A percentile compares a stretch with the other conserved stretches of the same genome.
phyloP scores from a whole-genome alignment of 2,113 vertebrate genomes.

The Hassar affinis region DNA sequence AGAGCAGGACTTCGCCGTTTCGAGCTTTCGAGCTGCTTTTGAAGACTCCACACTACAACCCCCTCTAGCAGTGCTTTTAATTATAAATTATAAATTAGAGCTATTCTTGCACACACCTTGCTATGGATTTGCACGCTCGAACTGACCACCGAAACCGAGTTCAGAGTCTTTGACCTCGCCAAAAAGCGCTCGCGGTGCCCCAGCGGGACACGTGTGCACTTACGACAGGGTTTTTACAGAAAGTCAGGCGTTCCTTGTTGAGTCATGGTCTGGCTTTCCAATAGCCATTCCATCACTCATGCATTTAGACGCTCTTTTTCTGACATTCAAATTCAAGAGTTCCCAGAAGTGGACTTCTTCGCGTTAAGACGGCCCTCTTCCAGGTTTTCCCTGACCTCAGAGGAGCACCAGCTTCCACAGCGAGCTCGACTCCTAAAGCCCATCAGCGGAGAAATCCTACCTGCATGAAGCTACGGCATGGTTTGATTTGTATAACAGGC shows the following conservation, averaged over 20 bases:
- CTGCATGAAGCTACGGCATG: not conserved
- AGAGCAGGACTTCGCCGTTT: conserved; percentile 42
- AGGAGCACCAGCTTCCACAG: not conserved
- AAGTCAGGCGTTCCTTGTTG: conserved; percentile 4
- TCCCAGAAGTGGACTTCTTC: not conserved
- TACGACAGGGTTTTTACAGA: conserved; percentile 25
- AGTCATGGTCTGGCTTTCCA: conserved; percentile 16
- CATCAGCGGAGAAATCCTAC: not conserved
- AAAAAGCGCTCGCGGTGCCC: not conserved
- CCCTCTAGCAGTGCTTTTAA: conserved; percentile 6
- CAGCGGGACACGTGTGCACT: not conserved
- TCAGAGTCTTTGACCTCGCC: conserved; percentile 1
- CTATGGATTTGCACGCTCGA: not conserved
- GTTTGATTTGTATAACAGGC: not conserved
- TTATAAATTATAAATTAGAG: conserved; percentile 18
- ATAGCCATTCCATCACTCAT: conserved; percentile 5
- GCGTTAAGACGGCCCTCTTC: not conserved
- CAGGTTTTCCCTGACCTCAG: not conserved
- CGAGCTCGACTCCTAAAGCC: not conserved
- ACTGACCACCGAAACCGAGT: not conserved
- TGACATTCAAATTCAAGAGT: conserved; percentile 7
- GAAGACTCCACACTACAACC: not conserved
- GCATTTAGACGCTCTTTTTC: conserved; percentile 4
- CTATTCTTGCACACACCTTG: conserved; percentile 21
- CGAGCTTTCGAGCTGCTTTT: conserved; percentile 20